Percentiles rank a stretch among this genome's conserved stretches.
Evolutionary conservation across 1,140 invertebrate genomes (phyloP).

Genomic region (Galendromus occidentalis): DNA sequence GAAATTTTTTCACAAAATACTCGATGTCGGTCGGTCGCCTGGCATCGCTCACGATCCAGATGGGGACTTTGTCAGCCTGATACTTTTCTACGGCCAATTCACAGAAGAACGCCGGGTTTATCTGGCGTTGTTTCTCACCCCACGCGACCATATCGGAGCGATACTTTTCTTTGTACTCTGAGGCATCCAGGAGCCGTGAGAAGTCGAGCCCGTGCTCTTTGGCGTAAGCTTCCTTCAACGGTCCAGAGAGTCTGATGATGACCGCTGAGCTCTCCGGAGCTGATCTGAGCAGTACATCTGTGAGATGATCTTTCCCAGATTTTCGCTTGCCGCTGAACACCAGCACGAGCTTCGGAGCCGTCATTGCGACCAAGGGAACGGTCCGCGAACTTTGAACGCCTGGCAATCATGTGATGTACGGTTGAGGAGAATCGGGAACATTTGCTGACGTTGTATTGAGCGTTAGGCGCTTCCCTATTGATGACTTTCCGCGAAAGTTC

Average conservation of each 20-base stretch:
- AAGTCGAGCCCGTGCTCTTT: constrained; percentile 46
- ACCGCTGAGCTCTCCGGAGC: constrained; percentile 22
- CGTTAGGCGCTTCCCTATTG: background rate
- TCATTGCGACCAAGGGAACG: no score
- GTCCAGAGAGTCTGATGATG: constrained; percentile 29
- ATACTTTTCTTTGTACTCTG: constrained; percentile 69
- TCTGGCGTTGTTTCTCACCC: constrained; percentile 53
- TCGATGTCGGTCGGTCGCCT: constrained; percentile 60
- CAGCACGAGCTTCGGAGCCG: constrained; percentile 24
- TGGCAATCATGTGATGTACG: background rate
- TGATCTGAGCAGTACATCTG: constrained; percentile 21
- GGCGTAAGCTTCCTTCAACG: constrained; percentile 33
- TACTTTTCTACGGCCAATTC: constrained; percentile 45
- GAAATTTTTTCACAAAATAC: constrained; percentile 46
- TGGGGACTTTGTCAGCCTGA: constrained; percentile 28
- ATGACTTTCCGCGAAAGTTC: background rate
- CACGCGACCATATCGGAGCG: constrained; percentile 70
- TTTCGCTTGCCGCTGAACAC: constrained; percentile 35
- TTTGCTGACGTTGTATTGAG: background rate
- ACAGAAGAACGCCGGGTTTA: constrained; percentile 75
- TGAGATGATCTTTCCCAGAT: constrained; percentile 33
- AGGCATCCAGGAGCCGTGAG: constrained; percentile 48
- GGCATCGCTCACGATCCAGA: constrained; percentile 79
- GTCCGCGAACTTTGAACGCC: no score
- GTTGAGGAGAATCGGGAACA: background rate